Evolutionary conservation across 2,888 invertebrate species (phyloP).

Genomic region (Polydrusus pterygomalis): DNA sequence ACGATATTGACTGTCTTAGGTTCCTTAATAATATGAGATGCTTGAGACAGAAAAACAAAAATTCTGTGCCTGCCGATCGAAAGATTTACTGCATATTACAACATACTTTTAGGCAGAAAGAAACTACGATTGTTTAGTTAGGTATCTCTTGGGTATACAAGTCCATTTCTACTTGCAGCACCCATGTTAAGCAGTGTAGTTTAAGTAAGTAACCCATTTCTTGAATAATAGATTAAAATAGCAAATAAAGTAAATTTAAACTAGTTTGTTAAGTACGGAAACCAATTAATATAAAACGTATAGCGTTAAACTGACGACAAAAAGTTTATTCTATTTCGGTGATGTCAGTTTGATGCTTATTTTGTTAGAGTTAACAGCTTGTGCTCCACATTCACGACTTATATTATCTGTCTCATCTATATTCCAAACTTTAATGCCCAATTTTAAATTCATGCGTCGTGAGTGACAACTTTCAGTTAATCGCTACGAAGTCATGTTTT

Average conservation of each 20-base stretch:
- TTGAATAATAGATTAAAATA: neutral
- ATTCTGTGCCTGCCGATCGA: too few relatives aligned
- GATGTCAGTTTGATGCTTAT: constrained; percentile 31
- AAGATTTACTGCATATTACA: too few relatives aligned
- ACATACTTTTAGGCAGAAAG: too few relatives aligned
- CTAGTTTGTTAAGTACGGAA: constrained; percentile 14
- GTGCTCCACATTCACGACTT: constrained; percentile 19
- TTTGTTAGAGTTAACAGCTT: constrained; percentile 24
- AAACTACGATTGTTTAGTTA: too few relatives aligned
- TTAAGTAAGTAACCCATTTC: neutral
- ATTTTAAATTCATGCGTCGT: constrained; percentile 24
- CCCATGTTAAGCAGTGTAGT: too few relatives aligned
- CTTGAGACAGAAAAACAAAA: too few relatives aligned
- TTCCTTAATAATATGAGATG: too few relatives aligned
- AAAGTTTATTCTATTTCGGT: constrained; percentile 14
- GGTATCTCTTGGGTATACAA: too few relatives aligned
- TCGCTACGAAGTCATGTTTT: constrained; percentile 9
- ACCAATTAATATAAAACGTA: constrained; percentile 23
- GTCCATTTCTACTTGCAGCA: too few relatives aligned
- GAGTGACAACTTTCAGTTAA: constrained; percentile 24
- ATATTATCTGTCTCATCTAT: constrained; percentile 28
- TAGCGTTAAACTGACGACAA: constrained; percentile 14
- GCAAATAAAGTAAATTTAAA: constrained; percentile 26
- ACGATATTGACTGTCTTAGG: too few relatives aligned
- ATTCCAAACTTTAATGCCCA: constrained; percentile 28